These are phyloP conservation scores for Amblyjoppa fuscipennis DNA, from an alignment of 2,888 invertebrate species.

Conservation along the genomic window DNA sequence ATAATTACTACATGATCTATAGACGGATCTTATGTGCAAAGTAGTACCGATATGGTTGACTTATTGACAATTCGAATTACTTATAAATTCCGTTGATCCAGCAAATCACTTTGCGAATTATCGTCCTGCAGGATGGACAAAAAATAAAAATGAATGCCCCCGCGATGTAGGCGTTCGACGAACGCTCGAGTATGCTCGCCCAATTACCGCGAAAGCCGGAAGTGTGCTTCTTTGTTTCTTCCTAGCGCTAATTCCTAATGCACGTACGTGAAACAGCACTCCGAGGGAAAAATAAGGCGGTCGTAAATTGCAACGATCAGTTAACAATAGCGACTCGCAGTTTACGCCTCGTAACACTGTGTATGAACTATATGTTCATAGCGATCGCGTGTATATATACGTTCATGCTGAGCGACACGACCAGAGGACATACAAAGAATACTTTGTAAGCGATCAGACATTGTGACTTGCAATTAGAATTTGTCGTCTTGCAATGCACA, in stretches of 20 bases:
- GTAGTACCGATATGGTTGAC: no score
- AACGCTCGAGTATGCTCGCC: conserved; percentile 13
- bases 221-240: conserved; percentile 27
- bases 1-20: neutral
- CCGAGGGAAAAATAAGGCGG: neutral
- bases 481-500: neutral
- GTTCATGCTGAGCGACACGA: neutral
- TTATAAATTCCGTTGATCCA: no score
- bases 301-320: conserved; percentile 5
- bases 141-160: no score
- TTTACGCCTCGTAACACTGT: neutral
- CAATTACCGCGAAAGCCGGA: conserved; percentile 44
- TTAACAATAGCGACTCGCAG: neutral
- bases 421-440: neutral
- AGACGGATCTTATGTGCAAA: neutral
- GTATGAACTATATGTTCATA: neutral
- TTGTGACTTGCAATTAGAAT: neutral
- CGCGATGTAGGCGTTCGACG: neutral
- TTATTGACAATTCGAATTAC: no score
- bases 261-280: neutral
- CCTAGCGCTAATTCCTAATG: neutral
- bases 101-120: no score
- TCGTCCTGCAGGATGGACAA: no score
- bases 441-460: neutral
- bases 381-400: neutral